Conservation (phyloP, 1,140 invertebrate species). For the Apis florea region DNA sequence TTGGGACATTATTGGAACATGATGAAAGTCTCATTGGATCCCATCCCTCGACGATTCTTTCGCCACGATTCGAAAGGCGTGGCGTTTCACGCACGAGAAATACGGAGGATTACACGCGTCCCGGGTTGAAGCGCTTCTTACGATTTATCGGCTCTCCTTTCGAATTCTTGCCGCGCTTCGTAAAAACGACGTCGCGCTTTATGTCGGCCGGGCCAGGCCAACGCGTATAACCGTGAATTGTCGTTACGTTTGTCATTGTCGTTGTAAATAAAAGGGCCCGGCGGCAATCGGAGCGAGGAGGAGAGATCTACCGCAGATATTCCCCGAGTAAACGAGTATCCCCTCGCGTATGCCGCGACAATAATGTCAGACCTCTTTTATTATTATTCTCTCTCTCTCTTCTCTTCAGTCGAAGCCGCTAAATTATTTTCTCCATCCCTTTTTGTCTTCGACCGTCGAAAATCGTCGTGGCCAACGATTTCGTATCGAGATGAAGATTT, state of each 20-base stretch:
- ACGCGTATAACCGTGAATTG: constrained; percentile 63
- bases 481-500: too few species aligned
- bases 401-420: not conserved
- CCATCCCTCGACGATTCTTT: too few species aligned
- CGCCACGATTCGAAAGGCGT: too few species aligned
- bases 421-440: not conserved
- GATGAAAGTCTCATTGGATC: too few species aligned
- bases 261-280: constrained; percentile 60
- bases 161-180: constrained; percentile 67
- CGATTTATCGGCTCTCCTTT: constrained; percentile 66
- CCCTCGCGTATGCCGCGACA: constrained; percentile 61
- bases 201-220: constrained; percentile 28
- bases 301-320: constrained; percentile 66
- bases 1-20: too few species aligned
- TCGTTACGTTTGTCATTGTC: constrained; percentile 69
- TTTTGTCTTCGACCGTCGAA: not conserved
- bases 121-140: constrained; percentile 31
- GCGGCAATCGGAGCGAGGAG: constrained; percentile 40
- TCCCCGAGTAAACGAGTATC: constrained; percentile 57
- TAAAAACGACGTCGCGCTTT: constrained; percentile 65
- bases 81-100: too few species aligned
- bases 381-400: constrained; percentile 24
- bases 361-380: constrained; percentile 60
- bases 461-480: too few species aligned
- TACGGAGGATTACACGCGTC: constrained; percentile 26